Conservation (phyloP, 30 jellyfish, hydroid and myxozoan species). For the Cassiopea andromeda region DNA sequence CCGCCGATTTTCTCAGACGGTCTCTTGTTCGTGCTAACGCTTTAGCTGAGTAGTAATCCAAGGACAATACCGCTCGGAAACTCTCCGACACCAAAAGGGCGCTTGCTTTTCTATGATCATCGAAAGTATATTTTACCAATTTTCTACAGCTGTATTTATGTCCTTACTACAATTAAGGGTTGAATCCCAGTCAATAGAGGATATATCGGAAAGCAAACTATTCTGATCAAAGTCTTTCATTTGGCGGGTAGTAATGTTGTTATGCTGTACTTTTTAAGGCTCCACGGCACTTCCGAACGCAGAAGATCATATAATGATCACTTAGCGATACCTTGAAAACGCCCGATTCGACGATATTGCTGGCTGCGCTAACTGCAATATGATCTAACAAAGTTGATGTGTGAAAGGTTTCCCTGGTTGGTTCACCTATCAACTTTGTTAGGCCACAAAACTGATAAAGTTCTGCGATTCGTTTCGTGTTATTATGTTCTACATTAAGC, state of each 20-base stretch:
- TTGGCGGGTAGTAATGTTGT: slow-evolving; percentile 22
- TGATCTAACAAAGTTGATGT: slow-evolving; percentile 58
- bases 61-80: background rate
- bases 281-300: slow-evolving; percentile 59
- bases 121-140: background rate
- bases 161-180: slow-evolving; percentile 16
- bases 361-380: slow-evolving; percentile 40
- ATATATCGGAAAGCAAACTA: slow-evolving; percentile 24
- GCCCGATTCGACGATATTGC: slow-evolving; percentile 56
- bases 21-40: background rate
- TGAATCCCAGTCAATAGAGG: slow-evolving; percentile 18
- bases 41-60: background rate
- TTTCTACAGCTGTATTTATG: slow-evolving; percentile 13
- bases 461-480: slow-evolving; percentile 41
- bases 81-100: background rate
- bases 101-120: background rate
- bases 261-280: slow-evolving; percentile 8
- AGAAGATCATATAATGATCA: slow-evolving; percentile 52
- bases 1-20: background rate
- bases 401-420: slow-evolving; percentile 37
- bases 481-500: slow-evolving; percentile 36
- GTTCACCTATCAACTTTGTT: slow-evolving; percentile 57
- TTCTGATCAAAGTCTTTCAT: slow-evolving; percentile 32
- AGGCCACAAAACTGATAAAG: slow-evolving; percentile 52
- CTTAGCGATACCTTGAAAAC: slow-evolving; percentile 41